A percentile compares a stretch with the other conserved stretches of the same genome.
Conservation (phyloP, 2,888 invertebrate species). For the Rhyacophila evoluta region DNA sequence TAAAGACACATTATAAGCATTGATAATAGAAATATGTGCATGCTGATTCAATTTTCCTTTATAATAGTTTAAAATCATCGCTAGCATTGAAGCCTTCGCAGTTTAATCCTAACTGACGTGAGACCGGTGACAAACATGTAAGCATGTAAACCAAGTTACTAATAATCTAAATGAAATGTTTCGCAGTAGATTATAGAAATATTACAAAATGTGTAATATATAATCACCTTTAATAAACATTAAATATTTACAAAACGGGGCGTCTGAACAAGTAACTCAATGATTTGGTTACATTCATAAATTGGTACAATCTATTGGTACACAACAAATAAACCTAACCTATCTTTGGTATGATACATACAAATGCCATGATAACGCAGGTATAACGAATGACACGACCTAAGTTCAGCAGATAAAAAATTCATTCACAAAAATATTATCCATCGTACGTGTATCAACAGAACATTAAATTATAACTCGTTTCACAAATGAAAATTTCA, state of each 20-base stretch:
- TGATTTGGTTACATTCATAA: background rate
- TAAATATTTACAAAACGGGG: background rate
- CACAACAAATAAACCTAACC: background rate
- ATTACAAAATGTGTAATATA: background rate
- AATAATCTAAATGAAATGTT: too few species aligned
- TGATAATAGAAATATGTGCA: too few species aligned
- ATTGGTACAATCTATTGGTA: background rate
- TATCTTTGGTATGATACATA: background rate
- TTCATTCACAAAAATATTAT: conserved; percentile 23
- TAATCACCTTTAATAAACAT: background rate
- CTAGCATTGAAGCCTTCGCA: too few species aligned
- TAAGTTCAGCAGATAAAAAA: background rate
- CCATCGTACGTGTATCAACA: too few species aligned
- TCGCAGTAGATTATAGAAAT: background rate
- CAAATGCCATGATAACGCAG: background rate
- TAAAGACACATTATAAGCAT: too few species aligned
- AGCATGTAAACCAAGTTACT: too few species aligned
- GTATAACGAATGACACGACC: background rate
- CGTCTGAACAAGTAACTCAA: background rate
- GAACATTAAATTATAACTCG: too few species aligned
- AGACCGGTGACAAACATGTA: too few species aligned
- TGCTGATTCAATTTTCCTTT: too few species aligned
- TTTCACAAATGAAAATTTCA: too few species aligned
- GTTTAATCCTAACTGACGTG: too few species aligned
- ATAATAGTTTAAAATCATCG: too few species aligned